phyloP scores from a whole-genome alignment of 2,888 invertebrate species.

The Macrosoma leucophasiata region DNA sequence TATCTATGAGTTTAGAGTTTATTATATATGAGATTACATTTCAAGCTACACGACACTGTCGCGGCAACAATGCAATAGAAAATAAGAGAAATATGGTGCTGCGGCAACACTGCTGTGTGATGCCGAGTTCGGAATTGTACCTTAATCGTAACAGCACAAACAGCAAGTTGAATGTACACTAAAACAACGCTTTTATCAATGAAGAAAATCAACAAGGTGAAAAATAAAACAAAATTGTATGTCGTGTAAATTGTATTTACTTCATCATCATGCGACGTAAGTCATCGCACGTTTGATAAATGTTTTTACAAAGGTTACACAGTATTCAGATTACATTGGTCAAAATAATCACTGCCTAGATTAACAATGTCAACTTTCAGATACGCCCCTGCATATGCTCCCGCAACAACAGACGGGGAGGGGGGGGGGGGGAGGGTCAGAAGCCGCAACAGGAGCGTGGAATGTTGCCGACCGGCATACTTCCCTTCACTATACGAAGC shows the following conservation, averaged over 20 bases:
- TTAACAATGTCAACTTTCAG: conserved; percentile 42
- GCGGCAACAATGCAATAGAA: too few species aligned
- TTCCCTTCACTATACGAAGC: conserved; percentile 19
- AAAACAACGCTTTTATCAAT: too few species aligned
- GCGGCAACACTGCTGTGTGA: too few species aligned
- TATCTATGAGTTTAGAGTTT: too few species aligned
- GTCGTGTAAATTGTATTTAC: conserved; percentile 76
- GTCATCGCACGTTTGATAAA: conserved; percentile 61
- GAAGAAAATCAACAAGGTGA: too few species aligned
- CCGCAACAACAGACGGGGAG: conserved; percentile 10
- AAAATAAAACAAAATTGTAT: conserved; percentile 51
- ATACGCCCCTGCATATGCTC: conserved; percentile 25
- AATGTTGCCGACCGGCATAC: background rate
- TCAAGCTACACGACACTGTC: too few species aligned
- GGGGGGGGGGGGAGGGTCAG: background rate
- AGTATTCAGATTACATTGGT: conserved; percentile 72
- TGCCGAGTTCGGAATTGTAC: too few species aligned
- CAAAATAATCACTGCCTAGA: conserved; percentile 64
- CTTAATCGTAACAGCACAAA: too few species aligned
- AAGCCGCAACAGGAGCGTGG: background rate
- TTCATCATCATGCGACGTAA: conserved; percentile 67
- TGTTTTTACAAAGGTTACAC: conserved; percentile 72
- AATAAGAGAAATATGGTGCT: too few species aligned
- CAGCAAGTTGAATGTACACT: too few species aligned
- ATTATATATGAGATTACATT: too few species aligned